Base-by-base conservation (phyloP, 2,888 invertebrate species). In the Pinctada fucata region DNA sequence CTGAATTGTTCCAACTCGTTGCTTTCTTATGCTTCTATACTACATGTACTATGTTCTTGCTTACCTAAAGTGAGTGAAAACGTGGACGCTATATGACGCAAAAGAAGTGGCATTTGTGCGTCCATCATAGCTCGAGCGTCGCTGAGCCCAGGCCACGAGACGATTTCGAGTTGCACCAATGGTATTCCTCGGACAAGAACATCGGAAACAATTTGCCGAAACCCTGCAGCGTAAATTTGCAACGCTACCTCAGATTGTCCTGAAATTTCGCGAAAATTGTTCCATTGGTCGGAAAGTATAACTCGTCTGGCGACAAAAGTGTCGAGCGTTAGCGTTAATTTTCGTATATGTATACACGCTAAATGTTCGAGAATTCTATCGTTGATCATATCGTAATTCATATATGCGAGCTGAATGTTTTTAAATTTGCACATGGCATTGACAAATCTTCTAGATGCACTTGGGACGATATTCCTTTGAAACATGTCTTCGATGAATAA, bases 401-500 rank as follows among this genome's bases (percentile, higher is more conserved):
- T 71, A 58, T 79, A 79, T 3, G 76, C 58, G 48, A 65, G 74
- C 2, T 64, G 8, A 4, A 79, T 31, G 0, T 64, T 67, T 8
- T 45, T n/a, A 8, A 85, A 83, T 70, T 82, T 83, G 1, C 81
- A 79, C 69, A 85, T 76, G 13, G 84, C 83, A 6, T 51, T 52
- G 2, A 82, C 48, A 52, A 82, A 86, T 16, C 85, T 65, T 49
- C 31, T 68, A 47, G 80, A 76, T n/a, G 80, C 71, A 10, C 76
- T 75, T 1, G 85, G 85, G n/a, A 79, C 75, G 31, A 85, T 79
- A 63, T 82, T 81, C 1, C 81, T 77, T 64, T 84, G 82, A 58
- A 85, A 85, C 68, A 85, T 79, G 72, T 86, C 83, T 75, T 86
- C 85, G 75, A 85, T 79, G 65, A 81, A 84, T 3, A 84, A 67